Conservation (phyloP, 2,797 vertebrate species). For the Todus mexicanus region DNA sequence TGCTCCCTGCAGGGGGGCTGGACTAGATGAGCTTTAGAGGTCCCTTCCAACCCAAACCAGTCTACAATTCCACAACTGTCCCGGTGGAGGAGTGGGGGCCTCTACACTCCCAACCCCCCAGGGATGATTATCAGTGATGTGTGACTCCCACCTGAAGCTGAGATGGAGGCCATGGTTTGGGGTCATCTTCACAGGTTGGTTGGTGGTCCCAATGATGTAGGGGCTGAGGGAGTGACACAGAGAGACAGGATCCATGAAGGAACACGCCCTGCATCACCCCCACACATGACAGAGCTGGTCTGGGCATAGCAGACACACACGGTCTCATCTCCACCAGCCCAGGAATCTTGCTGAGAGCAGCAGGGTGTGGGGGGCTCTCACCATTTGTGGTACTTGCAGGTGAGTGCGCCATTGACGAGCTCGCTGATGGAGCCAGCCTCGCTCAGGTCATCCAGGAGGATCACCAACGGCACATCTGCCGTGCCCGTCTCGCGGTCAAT, state of each 20-base stretch:
- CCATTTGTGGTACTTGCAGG: constrained; percentile 99
- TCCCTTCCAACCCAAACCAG: no score
- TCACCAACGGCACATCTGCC: constrained; percentile 88
- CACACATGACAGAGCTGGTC: rapidly evolving
- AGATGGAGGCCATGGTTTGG: constrained; percentile 95
- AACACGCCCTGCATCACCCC: background rate
- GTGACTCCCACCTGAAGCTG: constrained; percentile 87
- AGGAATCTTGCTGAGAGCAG: rapidly evolving
- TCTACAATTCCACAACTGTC: no score
- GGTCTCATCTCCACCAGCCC: background rate
- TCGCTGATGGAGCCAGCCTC: constrained; percentile 88
- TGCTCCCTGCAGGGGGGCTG: no score
- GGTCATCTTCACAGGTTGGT: constrained; percentile 93
- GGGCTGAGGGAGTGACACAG: constrained; percentile 76
- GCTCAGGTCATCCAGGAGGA: constrained; percentile 92
- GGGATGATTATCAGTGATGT: background rate
- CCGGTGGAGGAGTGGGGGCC: background rate
- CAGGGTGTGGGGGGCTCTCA: constrained; percentile 46
- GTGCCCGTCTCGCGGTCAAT: constrained; percentile 88
- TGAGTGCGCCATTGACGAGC: constrained; percentile 92
- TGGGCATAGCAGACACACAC: rapidly evolving
- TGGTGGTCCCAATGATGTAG: constrained; percentile 95
- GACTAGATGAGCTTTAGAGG: no score
- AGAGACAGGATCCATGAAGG: background rate
- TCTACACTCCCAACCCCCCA: background rate